Evolutionary conservation across 2,797 vertebrate species (phyloP).

Genomic region (Chelidonichthys spinosus): DNA sequence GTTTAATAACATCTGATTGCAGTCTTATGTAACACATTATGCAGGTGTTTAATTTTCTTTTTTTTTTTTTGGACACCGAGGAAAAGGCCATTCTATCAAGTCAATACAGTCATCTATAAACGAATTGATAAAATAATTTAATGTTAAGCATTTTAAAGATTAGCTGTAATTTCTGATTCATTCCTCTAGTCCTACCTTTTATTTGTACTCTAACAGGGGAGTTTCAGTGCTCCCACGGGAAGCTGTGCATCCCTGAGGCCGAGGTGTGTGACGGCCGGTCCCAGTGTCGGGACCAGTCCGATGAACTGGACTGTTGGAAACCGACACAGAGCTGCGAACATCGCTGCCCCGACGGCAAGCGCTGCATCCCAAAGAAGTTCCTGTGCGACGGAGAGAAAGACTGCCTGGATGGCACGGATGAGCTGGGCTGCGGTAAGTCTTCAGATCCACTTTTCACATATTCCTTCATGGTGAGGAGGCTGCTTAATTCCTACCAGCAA

Average conservation of each 20-base stretch:
- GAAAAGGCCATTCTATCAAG: neutral
- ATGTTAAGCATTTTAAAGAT: neutral
- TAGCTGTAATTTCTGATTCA: neutral
- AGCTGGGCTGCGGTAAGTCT: conserved; percentile 84
- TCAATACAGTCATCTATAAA: neutral
- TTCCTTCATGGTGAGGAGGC: neutral
- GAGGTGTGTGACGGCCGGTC: conserved; percentile 86
- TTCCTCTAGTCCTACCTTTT: neutral
- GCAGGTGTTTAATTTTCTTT: neutral
- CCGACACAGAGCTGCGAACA: conserved; percentile 80
- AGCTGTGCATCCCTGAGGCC: conserved; percentile 74
- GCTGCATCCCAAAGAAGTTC: conserved; percentile 87
- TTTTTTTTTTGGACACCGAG: neutral
- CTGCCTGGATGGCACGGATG: conserved; percentile 86
- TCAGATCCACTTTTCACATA: neutral
- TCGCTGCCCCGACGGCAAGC: conserved; percentile 81
- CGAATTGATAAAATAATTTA: neutral
- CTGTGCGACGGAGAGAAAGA: conserved; percentile 89
- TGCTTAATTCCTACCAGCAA: neutral
- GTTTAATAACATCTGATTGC: too few species aligned
- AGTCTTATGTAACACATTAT: neutral
- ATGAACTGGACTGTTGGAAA: conserved; percentile 85
- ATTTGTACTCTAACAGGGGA: conserved; percentile 70
- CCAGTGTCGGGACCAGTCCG: conserved; percentile 88
- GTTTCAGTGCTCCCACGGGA: conserved; percentile 86